Evolutionary conservation across 2,113 vertebrate genomes (phyloP).

Genomic region (Cottus gobio): DNA sequence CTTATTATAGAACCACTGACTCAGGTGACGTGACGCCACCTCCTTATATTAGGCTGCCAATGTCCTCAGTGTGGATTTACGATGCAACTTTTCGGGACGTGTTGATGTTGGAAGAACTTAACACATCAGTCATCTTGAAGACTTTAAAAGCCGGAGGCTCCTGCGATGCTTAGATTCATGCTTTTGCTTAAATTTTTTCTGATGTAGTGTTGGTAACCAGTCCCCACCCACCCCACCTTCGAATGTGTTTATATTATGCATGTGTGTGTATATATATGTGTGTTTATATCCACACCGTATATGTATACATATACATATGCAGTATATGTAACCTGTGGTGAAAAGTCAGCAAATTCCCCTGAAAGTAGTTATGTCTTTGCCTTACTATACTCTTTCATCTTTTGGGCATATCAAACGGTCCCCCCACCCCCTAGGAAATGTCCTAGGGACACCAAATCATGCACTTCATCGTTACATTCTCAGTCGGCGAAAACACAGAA

Average conservation of each 20-base stretch:
- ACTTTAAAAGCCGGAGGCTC: constrained; percentile 66
- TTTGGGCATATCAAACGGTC: constrained; percentile 68
- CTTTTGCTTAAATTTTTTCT: constrained; percentile 81
- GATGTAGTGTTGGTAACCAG: constrained; percentile 83
- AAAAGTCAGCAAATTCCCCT: constrained; percentile 75
- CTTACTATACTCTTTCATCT: constrained; percentile 78
- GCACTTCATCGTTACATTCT: constrained; percentile 45
- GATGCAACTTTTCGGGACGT: constrained; percentile 64
- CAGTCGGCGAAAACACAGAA: constrained; percentile 41
- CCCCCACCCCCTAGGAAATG: constrained; percentile 33
- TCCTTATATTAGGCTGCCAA: constrained; percentile 78
- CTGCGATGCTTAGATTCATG: constrained; percentile 75
- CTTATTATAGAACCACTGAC: constrained; percentile 78
- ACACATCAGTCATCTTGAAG: constrained; percentile 64
- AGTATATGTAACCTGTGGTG: constrained; percentile 83
- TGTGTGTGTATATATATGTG: constrained; percentile 85
- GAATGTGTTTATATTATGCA: constrained; percentile 85
- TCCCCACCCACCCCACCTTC: constrained; percentile 70
- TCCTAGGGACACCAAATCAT: constrained; percentile 40
- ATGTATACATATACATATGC: constrained; percentile 85
- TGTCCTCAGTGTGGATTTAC: constrained; percentile 81
- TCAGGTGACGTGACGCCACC: constrained; percentile 72
- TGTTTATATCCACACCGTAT: constrained; percentile 85
- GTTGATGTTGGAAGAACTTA: constrained; percentile 59
- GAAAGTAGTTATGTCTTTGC: constrained; percentile 82